Percentiles rank a stretch among this genome's conserved stretches.
Evolutionary conservation across 2,113 vertebrate species (phyloP).

Genomic region (Eleginops maclovinus): DNA sequence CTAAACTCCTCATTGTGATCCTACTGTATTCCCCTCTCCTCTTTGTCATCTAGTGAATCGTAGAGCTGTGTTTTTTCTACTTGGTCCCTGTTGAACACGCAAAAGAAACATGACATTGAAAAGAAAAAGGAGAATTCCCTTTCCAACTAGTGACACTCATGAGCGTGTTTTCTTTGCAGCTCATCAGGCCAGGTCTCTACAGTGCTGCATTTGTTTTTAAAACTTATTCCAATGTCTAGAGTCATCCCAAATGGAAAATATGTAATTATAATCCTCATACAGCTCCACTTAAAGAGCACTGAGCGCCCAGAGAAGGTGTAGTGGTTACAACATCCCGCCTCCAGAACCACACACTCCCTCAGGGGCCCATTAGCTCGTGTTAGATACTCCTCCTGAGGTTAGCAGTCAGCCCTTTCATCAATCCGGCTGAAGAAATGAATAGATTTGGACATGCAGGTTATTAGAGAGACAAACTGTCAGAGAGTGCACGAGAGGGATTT

Average conservation of each 20-base stretch:
- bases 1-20: slow-evolving; percentile 26
- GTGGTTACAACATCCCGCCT: slow-evolving; percentile 31
- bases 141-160: slow-evolving; percentile 31
- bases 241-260: slow-evolving; percentile 47
- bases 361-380: slow-evolving; percentile 65
- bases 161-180: slow-evolving; percentile 8
- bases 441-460: slow-evolving; percentile 13
- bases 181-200: slow-evolving; percentile 34
- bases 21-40: slow-evolving; percentile 38
- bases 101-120: slow-evolving; percentile 47
- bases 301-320: slow-evolving; percentile 31
- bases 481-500: background rate
- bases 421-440: slow-evolving; percentile 43
- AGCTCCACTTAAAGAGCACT: slow-evolving; percentile 26
- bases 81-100: slow-evolving; percentile 14
- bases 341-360: slow-evolving; percentile 61
- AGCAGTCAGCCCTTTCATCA: slow-evolving; percentile 45
- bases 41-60: slow-evolving; percentile 33
- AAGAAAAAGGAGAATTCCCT: slow-evolving; percentile 39
- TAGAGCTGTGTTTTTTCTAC: slow-evolving; percentile 37
- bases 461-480: slow-evolving; percentile 43
- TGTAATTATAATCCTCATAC: slow-evolving; percentile 16
- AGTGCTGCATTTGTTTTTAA: slow-evolving; percentile 26
- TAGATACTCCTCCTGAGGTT: slow-evolving; percentile 46
- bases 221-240: slow-evolving; percentile 18